These are phyloP conservation scores for Heteractis magnifica DNA, from an alignment of 92 coral and sea anemone genomes.

Conservation along the genomic window DNA sequence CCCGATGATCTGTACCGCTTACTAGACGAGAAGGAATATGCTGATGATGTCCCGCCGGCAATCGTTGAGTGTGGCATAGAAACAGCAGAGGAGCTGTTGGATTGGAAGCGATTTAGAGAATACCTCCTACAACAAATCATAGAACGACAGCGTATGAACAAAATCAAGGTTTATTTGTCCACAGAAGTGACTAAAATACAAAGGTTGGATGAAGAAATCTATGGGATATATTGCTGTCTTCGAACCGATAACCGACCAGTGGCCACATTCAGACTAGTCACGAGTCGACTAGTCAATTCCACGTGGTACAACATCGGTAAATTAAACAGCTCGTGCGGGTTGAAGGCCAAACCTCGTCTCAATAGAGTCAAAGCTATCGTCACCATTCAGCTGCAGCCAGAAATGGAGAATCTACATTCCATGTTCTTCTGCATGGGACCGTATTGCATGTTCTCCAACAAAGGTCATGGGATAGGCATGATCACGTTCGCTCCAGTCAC, in stretches of 20 bases:
- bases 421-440: constrained; percentile 82
- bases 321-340: constrained; percentile 43
- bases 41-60: constrained; percentile 32
- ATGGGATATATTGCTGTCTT: constrained; percentile 12
- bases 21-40: constrained; percentile 45
- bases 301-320: constrained; percentile 65
- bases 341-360: constrained; percentile 29
- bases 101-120: constrained; percentile 49
- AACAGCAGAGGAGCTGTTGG: constrained; percentile 59
- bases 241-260: not conserved
- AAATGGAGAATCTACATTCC: constrained; percentile 42
- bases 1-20: constrained; percentile 58
- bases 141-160: not conserved
- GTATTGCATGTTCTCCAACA: constrained; percentile 55
- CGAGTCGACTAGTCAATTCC: constrained; percentile 47
- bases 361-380: constrained; percentile 64
- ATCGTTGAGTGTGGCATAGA: constrained; percentile 60
- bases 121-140: constrained; percentile 30
- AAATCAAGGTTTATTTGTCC: constrained; percentile 11
- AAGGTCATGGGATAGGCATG: constrained; percentile 59
- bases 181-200: constrained; percentile 38
- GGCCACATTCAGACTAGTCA: not conserved
- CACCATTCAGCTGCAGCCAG: constrained; percentile 46
- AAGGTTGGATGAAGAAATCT: constrained; percentile 11
- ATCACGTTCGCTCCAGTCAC: constrained; percentile 68